phyloP scores from a whole-genome alignment of 2,113 vertebrate species.

The Mustela lutreola region DNA sequence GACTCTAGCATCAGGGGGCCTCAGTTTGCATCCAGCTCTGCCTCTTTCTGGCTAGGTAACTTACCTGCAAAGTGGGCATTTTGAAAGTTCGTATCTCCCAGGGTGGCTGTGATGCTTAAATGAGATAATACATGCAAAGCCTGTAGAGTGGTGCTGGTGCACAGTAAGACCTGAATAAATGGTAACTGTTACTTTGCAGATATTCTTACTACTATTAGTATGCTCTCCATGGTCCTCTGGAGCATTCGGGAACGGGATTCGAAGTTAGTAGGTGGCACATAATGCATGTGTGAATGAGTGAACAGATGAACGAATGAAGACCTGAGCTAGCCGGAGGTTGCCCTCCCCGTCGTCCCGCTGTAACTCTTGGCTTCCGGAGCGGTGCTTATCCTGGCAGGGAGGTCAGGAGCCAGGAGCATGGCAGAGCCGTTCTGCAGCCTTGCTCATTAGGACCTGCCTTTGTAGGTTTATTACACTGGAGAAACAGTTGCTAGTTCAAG shows the following conservation, averaged over 20 bases:
- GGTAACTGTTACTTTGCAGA: not conserved
- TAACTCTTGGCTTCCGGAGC: not conserved
- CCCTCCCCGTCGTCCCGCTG: not conserved
- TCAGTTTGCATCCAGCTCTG: not conserved
- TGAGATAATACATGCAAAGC: not conserved
- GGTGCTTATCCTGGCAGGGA: not conserved
- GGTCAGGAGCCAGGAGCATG: fast-evolving
- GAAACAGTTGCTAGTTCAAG: not conserved
- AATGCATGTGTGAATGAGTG: not conserved
- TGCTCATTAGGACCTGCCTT: not conserved
- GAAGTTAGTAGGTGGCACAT: not conserved
- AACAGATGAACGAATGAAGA: not conserved
- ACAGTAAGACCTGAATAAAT: not conserved
- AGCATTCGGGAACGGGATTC: not conserved
- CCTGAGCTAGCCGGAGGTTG: not conserved
- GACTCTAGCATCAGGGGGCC: not conserved
- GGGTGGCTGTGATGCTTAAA: not conserved
- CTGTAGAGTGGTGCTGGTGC: not conserved
- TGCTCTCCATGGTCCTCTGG: not conserved
- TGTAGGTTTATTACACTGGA: not conserved
- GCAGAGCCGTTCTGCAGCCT: not conserved
- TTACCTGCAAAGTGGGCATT: not conserved
- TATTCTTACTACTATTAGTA: not conserved
- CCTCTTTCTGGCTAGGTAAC: not conserved
- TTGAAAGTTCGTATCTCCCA: not conserved